Evolutionary conservation across 1,140 invertebrate genomes (phyloP), one percentile per base, ranked within the genome.

Genomic region (Zaprionus lachaisei): DNA sequence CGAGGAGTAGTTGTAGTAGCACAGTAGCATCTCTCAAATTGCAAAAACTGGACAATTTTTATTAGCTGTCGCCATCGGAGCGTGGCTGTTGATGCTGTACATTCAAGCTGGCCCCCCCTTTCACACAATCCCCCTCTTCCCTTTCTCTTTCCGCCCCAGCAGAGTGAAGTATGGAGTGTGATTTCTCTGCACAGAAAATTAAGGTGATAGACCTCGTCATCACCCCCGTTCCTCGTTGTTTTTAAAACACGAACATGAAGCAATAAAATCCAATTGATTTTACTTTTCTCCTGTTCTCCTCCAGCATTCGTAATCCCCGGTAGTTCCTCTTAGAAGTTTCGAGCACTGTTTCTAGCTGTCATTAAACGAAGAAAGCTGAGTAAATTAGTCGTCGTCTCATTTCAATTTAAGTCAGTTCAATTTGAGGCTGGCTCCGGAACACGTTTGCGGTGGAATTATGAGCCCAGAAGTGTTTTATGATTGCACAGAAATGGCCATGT

Each of bases 41-140:
- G 82, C 70, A 89, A 83, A 86, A 89, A 80, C 70, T 69, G 83
- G 74, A 81, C 74, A 80, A 89, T 71, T 89, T 87, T 83, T 87
- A 87, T 87, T 87, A 87, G 83, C 83, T 77, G 51, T 61, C 62
- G 58, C 65, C 58, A 62, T 57, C 68, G 56, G 31, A 73, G 66
- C 65, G 77, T 73, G 65, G 56, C 76, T 71, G 54, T 72, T 64
- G 68, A 57, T 73, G 64, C 70, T 60, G 62, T 47, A 6, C 38
- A 41, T 41, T 41, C 38, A 41, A 41, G 38, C 38, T 14, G 38
- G 2, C 5, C 7, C 38, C 38, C 24, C 4, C 24, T 5, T 1
- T 1, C 20, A 20, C 24, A 24, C 4, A 26, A 17, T 22, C 0
- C 5, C 47, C 37, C n/a, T 34, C 51, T 20, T n/a, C 26, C 11